Evolutionary conservation across 2,888 invertebrate species (phyloP), one percentile per base, ranked within the genome.

Genomic region (Phania funesta): DNA sequence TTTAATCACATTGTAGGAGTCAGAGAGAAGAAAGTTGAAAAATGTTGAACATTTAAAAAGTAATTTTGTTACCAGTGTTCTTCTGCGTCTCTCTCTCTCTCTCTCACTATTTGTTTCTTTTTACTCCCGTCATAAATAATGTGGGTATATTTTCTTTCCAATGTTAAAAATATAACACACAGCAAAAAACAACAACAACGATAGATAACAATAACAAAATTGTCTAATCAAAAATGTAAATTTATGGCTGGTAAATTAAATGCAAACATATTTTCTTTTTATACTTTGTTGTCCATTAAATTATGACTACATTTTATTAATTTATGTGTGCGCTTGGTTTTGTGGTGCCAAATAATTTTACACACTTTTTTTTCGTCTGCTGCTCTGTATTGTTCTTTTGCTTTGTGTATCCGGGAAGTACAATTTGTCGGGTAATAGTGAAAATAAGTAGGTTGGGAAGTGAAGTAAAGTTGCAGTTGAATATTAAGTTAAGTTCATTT

Each of bases 161-260:
- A n/a, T n/a, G n/a, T 24, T 18, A 41, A 29, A 67, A 54, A 54
- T 35, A 50, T 20, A 11, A 65, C 18, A 46, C 26, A 13, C n/a
- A 4, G 6, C 4, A 11, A 11, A 24, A 20, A 60, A 50, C 16
- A 5, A 20, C n/a, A 38, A 35, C 4, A 32, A 29, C 18, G 29
- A 32, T n/a, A 24, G 24, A 54, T 26, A 44, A 44, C 2, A 38
- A 24, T 6, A 68, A 64, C 16, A 26, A 62, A 46, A 62, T 35
- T 46, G 20, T 65, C n/a, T 65, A 65, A 71, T 78, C 64, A 78
- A 71, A 78, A 71, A 78, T 78, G 78, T 50, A 78, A 78, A 71
- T 78, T 70, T 78, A 78, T 64, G 56, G 46, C 13, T 48, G 54
- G 35, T 56, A 78, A 78, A 64, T 78, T 71, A 35, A 71, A 24